Evolutionary conservation across 2,888 invertebrate species (phyloP), one percentile per base, ranked within the genome.

Genomic region (Sarcophaga caerulescens): DNA sequence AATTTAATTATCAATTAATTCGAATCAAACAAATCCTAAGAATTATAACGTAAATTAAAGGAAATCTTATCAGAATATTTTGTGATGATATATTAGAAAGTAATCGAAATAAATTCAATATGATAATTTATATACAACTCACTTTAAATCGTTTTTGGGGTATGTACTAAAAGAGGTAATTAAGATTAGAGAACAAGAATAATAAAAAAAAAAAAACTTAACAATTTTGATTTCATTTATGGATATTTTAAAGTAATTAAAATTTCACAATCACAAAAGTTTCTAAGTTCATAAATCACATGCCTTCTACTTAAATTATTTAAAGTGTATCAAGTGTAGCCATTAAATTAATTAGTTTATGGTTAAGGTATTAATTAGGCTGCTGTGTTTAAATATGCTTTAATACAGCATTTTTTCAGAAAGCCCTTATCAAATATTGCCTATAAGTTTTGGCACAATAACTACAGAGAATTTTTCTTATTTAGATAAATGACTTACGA

Each of bases 191-290:
- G 47, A 47, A 10, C 2, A 21, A 66, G 10, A 45, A 45, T 19
- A 44, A 44, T n/a, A 5, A n/a, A n/a, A 66, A 35, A 35, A 35
- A 6, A 35, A 8, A 35, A 35, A 35, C 35, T 35, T 35, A 35
- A 47, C 23, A 12, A 25, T 17, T 69, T 69, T 69, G 47, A 69
- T 69, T 69, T 69, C 12, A 69, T 69, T 23, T 69, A 69, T 69
- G 25, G 4, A 11, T 45, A 45, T 68, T 68, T 21, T 45, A 68
- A 68, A 68, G 45, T n/a, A 70, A 70, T 70, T 14, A 69, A 70
- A 70, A 70, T 57, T 25, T 52, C 14, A 47, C 21, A 70, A 52
- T 23, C 68, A 47, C 14, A 68, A 47, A 21, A 60, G 14, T 69
- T 52, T 69, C 23, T 52, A 14, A 52, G 23, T 10, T 69, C 19